Evolutionary conservation across 2,113 vertebrate genomes (phyloP).

Genomic region (Psephotus haematonotus): DNA sequence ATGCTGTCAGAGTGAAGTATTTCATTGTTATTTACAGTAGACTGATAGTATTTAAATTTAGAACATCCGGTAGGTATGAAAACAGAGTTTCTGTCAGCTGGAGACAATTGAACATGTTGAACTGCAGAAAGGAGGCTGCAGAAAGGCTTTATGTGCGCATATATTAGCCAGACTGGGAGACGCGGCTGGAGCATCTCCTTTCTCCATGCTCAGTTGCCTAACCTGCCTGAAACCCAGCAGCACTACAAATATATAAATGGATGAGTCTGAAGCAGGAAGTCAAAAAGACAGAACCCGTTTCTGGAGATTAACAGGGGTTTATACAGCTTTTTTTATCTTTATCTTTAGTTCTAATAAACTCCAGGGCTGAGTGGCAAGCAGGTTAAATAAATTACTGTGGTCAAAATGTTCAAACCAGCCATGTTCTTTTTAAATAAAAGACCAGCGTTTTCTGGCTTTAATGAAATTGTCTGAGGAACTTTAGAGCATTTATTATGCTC

Average conservation of each 20-base stretch:
- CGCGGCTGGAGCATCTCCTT: background rate
- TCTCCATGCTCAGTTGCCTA: background rate
- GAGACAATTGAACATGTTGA: background rate
- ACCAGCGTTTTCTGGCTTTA: background rate
- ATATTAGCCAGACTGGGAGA: background rate
- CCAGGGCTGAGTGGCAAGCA: background rate
- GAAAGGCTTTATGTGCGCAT: background rate
- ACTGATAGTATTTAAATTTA: constrained; percentile 9
- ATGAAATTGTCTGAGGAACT: background rate
- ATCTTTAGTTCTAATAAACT: background rate
- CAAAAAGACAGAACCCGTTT: background rate
- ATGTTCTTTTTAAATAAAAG: background rate
- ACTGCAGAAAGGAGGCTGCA: background rate
- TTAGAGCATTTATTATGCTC: background rate
- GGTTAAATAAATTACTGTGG: background rate
- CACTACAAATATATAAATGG: background rate
- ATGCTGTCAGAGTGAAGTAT: constrained; percentile 14
- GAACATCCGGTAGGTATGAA: constrained; percentile 14
- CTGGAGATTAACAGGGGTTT: background rate
- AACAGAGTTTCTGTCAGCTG: background rate
- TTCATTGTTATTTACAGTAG: constrained; percentile 23
- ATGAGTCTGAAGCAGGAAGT: background rate
- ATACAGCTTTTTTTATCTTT: background rate
- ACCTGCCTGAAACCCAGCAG: background rate
- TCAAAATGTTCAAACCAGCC: background rate